A percentile compares a stretch with the other conserved stretches of the same genome.
phyloP scores from a whole-genome alignment of 2,113 vertebrate species.

The Pterophyllum scalare region DNA sequence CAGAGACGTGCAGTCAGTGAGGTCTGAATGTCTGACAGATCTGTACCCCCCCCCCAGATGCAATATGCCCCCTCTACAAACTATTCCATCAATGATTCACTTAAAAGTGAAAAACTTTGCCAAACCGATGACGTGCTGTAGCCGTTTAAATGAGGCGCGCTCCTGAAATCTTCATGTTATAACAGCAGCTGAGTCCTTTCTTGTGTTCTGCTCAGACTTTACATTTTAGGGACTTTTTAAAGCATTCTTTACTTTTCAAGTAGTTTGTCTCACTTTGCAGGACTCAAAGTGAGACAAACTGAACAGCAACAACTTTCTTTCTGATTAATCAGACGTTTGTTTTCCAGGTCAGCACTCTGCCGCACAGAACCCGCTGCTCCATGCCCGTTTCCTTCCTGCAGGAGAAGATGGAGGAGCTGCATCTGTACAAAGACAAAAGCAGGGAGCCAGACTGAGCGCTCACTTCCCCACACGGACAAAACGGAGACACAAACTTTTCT shows the following conservation, averaged over 20 bases:
- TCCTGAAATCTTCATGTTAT: not conserved
- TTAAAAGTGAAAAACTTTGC: not conserved
- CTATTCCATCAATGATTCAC: not conserved
- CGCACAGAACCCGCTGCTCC: slow-evolving; percentile 64
- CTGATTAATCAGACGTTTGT: not conserved
- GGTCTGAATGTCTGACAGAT: no score
- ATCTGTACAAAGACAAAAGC: slow-evolving; percentile 81
- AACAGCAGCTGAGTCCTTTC: not conserved
- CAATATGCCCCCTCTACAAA: not conserved
- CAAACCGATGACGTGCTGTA: not conserved
- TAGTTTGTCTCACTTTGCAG: not conserved
- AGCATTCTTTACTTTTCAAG: not conserved
- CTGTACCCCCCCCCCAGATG: no score
- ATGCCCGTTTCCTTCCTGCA: slow-evolving; percentile 75
- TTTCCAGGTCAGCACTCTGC: slow-evolving; percentile 58
- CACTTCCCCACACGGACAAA: not conserved
- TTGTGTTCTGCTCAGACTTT: no score
- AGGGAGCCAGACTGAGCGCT: slow-evolving; percentile 78
- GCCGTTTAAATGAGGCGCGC: not conserved
- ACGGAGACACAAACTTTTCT: not conserved
- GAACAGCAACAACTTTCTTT: not conserved
- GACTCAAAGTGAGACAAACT: not conserved
- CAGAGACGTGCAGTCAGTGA: no score
- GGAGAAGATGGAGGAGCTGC: slow-evolving; percentile 82
- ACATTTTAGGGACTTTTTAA: no score